Evolutionary conservation across 2,888 invertebrate species (phyloP), one percentile per base, ranked within the genome.

Genomic region (Drosophila suboccidentalis): DNA sequence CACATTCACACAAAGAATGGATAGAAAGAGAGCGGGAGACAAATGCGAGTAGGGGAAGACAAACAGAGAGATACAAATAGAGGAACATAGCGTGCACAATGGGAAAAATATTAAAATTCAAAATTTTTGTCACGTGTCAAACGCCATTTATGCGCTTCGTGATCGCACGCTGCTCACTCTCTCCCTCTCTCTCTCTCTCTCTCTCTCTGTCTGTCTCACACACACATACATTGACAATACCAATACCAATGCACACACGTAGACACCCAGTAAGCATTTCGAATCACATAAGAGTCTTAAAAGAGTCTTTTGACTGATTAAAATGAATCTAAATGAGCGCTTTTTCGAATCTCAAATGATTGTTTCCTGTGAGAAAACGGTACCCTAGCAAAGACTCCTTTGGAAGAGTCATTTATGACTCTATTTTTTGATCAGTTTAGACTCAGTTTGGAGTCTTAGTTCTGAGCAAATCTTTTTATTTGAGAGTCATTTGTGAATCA

Each of bases 71-170:
- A 66, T 46, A 29, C 41, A 49, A 15, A 57, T 39, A 46, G 49
- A 54, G 26, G 15, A 32, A 44, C 47, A 29, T 1, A 22, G 19
- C 43, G 41, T 19, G 39, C 49, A 64, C 62, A 71, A 79, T 63
- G 67, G 69, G 51, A 66, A 71, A 88, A 87, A 87, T 87, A 86
- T 86, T 87, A 84, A 87, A 86, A 86, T 84, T 86, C 74, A 73
- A 84, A 66, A 86, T 89, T 89, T 86, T 77, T 80, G 85, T 86
- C 85, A 89, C 85, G 89, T 89, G 89, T 86, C 85, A 86, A 86
- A 89, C 78, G 85, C 85, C 85, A 86, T 86, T 86, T 86, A 89
- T 86, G 85, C 85, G 85, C 85, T 87, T 74, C 89, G 85, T 86
- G 85, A 86, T 86, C 89, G 87, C 77, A 87, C 74, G 78, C 84